phyloP scores from a whole-genome alignment of 2,888 invertebrate species.

The Peribatodes rhomboidaria region DNA sequence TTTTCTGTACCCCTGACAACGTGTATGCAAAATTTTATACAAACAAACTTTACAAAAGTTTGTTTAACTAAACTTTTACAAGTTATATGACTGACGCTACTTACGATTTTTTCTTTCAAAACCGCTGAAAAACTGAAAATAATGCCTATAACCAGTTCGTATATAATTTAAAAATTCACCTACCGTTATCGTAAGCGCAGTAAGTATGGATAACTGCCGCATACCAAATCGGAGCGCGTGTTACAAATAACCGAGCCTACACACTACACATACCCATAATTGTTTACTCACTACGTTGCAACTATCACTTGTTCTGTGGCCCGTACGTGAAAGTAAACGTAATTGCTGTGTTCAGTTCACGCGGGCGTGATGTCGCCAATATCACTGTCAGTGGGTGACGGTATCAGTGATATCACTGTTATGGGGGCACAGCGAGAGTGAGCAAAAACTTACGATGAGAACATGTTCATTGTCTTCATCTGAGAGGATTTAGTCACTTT shows the following conservation, averaged over 20 bases:
- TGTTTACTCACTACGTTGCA: background rate
- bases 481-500: too few species aligned
- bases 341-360: constrained; percentile 8
- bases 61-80: too few species aligned
- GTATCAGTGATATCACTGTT: constrained; percentile 4
- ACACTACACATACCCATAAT: background rate
- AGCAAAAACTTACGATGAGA: constrained; percentile 13
- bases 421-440: constrained; percentile 23
- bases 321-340: constrained; percentile 9
- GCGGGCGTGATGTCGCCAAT: constrained; percentile 38
- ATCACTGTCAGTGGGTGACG: constrained; percentile 54
- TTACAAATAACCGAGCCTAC: background rate
- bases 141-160: too few species aligned
- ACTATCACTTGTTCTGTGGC: background rate
- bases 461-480: constrained; percentile 1
- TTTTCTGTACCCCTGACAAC: too few species aligned
- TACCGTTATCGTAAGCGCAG: too few species aligned
- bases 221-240: background rate
- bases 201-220: too few species aligned
- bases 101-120: too few species aligned
- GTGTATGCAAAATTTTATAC: too few species aligned
- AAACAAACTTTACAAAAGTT: too few species aligned
- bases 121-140: too few species aligned
- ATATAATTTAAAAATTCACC: too few species aligned
- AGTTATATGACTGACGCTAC: too few species aligned